Evolutionary conservation across 1,140 invertebrate species (phyloP).

Genomic region (Drosophila truncata): DNA sequence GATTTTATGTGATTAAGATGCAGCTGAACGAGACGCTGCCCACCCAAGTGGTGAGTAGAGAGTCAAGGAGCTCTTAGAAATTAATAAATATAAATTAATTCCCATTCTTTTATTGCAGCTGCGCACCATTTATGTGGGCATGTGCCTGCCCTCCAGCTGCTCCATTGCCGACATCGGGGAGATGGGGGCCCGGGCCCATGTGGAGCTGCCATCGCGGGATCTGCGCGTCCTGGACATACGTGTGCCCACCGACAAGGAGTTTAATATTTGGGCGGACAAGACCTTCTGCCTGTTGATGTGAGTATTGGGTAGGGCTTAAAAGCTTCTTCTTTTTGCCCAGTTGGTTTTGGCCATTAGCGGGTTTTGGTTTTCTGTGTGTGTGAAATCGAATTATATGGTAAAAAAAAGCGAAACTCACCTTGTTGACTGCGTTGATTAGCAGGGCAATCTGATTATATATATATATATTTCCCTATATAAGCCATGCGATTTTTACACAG

Average conservation of each 20-base stretch:
- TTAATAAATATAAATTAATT: neutral
- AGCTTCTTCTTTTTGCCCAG: conserved; percentile 8
- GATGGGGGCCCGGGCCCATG: conserved; percentile 87
- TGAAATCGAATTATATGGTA: conserved; percentile 42
- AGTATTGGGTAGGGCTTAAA: conserved; percentile 68
- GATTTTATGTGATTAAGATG: conserved; percentile 88
- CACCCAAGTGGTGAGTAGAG: conserved; percentile 85
- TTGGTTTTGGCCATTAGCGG: conserved; percentile 47
- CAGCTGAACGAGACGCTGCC: conserved; percentile 86
- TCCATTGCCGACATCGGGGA: conserved; percentile 87
- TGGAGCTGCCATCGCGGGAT: conserved; percentile 84
- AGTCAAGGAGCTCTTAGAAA: neutral
- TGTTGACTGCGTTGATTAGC: conserved; percentile 22
- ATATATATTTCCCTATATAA: conserved; percentile 17
- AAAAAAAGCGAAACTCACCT: conserved; percentile 52
- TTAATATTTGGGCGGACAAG: conserved; percentile 88
- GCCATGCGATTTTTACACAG: neutral
- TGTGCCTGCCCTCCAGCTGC: conserved; percentile 91
- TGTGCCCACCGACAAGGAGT: conserved; percentile 88
- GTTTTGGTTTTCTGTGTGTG: conserved; percentile 21
- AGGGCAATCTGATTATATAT: conserved; percentile 28
- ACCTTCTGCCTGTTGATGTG: conserved; percentile 91
- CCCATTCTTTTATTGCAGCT: conserved; percentile 85
- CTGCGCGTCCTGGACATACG: conserved; percentile 87
- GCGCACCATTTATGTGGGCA: conserved; percentile 89